phyloP scores from a whole-genome alignment of 2,113 vertebrate species.

The Glaucidium brasilianum region DNA sequence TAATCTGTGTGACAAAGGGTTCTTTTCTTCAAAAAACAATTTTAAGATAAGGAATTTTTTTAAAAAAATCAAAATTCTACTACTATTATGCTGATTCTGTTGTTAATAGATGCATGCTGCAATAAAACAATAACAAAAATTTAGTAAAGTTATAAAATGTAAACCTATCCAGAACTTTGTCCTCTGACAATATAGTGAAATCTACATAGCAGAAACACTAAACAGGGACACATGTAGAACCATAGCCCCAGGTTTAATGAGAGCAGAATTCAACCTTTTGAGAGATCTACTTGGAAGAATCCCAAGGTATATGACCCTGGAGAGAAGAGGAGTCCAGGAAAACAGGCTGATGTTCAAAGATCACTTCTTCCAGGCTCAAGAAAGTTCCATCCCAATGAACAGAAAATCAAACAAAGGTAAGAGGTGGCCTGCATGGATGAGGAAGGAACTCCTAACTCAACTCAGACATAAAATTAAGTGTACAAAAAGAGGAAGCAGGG shows the following conservation, averaged over 20 bases:
- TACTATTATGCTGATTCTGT: not conserved
- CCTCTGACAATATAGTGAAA: not conserved
- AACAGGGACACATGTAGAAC: not conserved
- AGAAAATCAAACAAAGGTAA: not conserved
- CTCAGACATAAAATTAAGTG: not conserved
- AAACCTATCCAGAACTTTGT: not conserved
- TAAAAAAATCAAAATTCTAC: not conserved
- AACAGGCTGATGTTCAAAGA: not conserved
- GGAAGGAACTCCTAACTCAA: not conserved
- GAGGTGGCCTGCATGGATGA: not conserved
- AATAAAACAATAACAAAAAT: not conserved
- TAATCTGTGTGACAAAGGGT: not conserved
- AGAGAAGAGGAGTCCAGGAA: not conserved
- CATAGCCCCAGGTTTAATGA: not conserved
- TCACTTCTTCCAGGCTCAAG: not conserved
- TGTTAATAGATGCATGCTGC: not conserved
- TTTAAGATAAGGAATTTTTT: not conserved
- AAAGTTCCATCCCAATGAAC: not conserved
- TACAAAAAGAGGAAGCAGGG: not conserved
- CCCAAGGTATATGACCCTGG: not conserved
- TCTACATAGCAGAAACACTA: not conserved
- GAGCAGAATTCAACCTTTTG: not conserved
- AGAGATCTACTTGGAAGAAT: not conserved
- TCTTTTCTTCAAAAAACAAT: not conserved
- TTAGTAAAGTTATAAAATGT: not conserved